These are phyloP conservation scores for Norana najaformis DNA, from an alignment of 2,888 invertebrate species.

Conservation along the genomic window DNA sequence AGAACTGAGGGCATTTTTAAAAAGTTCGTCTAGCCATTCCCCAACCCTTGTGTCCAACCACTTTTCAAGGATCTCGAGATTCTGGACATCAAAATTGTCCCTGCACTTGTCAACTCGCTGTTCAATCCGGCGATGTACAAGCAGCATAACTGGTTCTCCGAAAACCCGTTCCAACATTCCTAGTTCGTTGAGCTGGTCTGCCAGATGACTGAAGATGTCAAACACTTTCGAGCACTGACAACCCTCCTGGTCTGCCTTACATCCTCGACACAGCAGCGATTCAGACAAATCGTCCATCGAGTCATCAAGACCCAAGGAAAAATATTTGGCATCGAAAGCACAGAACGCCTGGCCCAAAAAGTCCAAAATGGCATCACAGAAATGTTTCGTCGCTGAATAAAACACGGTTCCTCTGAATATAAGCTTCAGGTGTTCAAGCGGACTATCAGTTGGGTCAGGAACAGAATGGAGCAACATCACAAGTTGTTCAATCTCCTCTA, in stretches of 20 bases:
- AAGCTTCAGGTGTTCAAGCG: conserved; percentile 33
- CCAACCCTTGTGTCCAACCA: conserved; percentile 86
- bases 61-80: conserved; percentile 77
- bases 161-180: conserved; percentile 80
- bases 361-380: conserved; percentile 50
- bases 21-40: conserved; percentile 83
- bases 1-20: conserved; percentile 63
- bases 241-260: conserved; percentile 69
- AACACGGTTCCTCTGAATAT: conserved; percentile 18
- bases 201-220: conserved; percentile 76
- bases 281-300: conserved; percentile 67
- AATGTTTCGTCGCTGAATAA: conserved; percentile 36
- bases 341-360: conserved; percentile 57
- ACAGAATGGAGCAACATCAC: neutral
- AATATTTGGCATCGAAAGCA: conserved; percentile 50
- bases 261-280: conserved; percentile 73
- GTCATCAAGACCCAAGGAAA: conserved; percentile 31
- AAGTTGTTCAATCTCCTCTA: conserved; percentile 30
- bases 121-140: conserved; percentile 82
- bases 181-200: conserved; percentile 69
- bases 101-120: conserved; percentile 83
- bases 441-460: neutral
- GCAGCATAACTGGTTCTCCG: conserved; percentile 79
- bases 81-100: conserved; percentile 83
- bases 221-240: conserved; percentile 74